Percentiles rank a stretch among this genome's conserved stretches.
Conservation (phyloP, 2,888 invertebrate species). For the Rhamphomyia laevipes region DNA sequence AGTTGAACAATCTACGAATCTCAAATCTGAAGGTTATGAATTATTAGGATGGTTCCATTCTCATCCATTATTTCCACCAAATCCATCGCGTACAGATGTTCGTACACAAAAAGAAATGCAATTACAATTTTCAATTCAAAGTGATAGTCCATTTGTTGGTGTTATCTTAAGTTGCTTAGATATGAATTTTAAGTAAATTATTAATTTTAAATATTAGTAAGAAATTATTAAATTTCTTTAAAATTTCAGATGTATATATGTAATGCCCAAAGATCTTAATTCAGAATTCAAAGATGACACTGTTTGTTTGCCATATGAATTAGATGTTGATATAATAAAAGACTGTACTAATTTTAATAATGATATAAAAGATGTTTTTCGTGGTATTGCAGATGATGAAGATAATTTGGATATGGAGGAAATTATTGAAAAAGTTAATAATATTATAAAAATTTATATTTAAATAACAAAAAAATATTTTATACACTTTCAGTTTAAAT, state of each 20-base stretch:
- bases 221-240: not conserved
- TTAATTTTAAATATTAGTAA: not conserved
- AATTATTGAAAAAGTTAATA: constrained; percentile 13
- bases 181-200: constrained; percentile 16
- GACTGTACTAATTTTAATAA: constrained; percentile 16
- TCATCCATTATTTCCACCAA: constrained; percentile 57
- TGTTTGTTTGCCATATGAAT: constrained; percentile 14
- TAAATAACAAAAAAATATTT: not conserved
- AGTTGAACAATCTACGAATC: constrained; percentile 46
- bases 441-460: too few relatives aligned
- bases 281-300: constrained; percentile 3
- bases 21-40: constrained; percentile 38
- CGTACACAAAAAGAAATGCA: constrained; percentile 52
- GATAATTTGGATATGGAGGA: constrained; percentile 1
- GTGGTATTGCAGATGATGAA: constrained; percentile 8
- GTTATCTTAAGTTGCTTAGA: constrained; percentile 17
- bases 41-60: constrained; percentile 70
- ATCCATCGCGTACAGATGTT: constrained; percentile 58
- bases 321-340: constrained; percentile 17
- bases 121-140: constrained; percentile 23
- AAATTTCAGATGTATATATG: constrained; percentile 17
- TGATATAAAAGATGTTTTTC: constrained; percentile 16
- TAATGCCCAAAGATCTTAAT: constrained; percentile 13
- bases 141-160: constrained; percentile 17
- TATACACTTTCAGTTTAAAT: constrained; percentile 8